These are phyloP conservation scores for Lysandra bellargus DNA, from an alignment of 2,888 invertebrate species.

Conservation along the genomic window DNA sequence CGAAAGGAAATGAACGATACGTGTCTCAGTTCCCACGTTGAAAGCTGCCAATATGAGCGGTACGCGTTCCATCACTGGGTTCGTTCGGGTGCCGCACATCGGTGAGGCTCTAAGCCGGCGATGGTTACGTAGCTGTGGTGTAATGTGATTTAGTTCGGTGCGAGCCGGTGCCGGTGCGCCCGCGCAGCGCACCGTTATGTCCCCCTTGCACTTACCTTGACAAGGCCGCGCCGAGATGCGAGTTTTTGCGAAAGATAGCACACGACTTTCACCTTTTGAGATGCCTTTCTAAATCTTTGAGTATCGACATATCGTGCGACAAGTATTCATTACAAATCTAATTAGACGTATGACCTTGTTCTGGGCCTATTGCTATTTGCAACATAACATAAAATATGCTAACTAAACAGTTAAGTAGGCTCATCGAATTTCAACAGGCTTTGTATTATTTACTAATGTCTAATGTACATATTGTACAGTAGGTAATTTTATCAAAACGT, in stretches of 20 bases:
- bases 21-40: slow-evolving; percentile 55
- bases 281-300: slow-evolving; percentile 74
- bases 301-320: not conserved
- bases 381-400: not conserved
- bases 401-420: not conserved
- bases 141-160: slow-evolving; percentile 49
- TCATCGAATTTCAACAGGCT: not conserved
- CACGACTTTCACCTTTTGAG: slow-evolving; percentile 78
- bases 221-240: slow-evolving; percentile 75
- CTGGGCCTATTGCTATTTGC: not conserved
- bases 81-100: slow-evolving; percentile 40
- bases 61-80: slow-evolving; percentile 48
- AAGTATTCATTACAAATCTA: slow-evolving; percentile 1
- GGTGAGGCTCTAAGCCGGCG: slow-evolving; percentile 45
- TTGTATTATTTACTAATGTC: not conserved
- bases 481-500: too few relatives aligned
- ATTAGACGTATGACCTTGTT: slow-evolving; percentile 15
- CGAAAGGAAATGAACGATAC: slow-evolving; percentile 70
- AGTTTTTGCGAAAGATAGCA: slow-evolving; percentile 77
- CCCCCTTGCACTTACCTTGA: slow-evolving; percentile 78
- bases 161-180: slow-evolving; percentile 54
- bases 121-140: slow-evolving; percentile 50
- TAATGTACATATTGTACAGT: too few relatives aligned
- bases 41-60: slow-evolving; percentile 43
- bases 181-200: slow-evolving; percentile 63